Evolutionary conservation across 1,140 invertebrate genomes (phyloP), one percentile per base, ranked within the genome.

Genomic region (Brachystomella parvula): DNA sequence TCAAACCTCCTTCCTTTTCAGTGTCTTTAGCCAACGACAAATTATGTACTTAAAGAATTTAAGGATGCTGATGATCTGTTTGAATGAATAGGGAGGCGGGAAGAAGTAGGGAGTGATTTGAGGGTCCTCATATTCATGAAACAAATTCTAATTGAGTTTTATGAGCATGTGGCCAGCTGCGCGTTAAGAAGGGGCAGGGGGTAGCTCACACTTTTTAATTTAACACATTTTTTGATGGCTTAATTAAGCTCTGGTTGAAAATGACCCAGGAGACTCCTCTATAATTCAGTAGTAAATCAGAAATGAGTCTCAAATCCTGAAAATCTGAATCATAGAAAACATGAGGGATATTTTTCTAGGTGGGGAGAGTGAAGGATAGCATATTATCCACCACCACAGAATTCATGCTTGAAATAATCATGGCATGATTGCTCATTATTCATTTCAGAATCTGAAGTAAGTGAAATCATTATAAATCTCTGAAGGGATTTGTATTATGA

Each of bases 401-500:
- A 12, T 24, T 19, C 24, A 17, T 24, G 24, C 24, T 53, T 53
- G 3, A 24, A 53, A 53, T 53, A 53, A 53, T 26, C 49, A 53
- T 53, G 49, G 24, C 49, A 53, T 53, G 49, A 53, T 53, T 53
- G 49, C 49, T 53, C 49, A 53, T 53, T 53, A 53, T 53, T 53
- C 49, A 53, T 53, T 53, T 53, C 49, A 53, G 24, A 24, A 53
- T 53, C 24, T 53, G 15, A 53, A 17, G 15, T 53, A 53, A 53
- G 24, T 26, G 15, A 53, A 53, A 53, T 26, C 12, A 53, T 6
- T 53, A 53, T 53, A 53, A 53, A 53, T 53, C 49, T 53, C 9
- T 44, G 24, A 53, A 15, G n/a, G n/a, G n/a, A n/a, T n/a, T n/a
- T n/a, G n/a, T n/a, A n/a, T n/a, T n/a, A n/a, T n/a, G n/a, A n/a